Evolutionary conservation across 2,797 vertebrate species (phyloP).

Genomic region (Danio jaintianensis): DNA sequence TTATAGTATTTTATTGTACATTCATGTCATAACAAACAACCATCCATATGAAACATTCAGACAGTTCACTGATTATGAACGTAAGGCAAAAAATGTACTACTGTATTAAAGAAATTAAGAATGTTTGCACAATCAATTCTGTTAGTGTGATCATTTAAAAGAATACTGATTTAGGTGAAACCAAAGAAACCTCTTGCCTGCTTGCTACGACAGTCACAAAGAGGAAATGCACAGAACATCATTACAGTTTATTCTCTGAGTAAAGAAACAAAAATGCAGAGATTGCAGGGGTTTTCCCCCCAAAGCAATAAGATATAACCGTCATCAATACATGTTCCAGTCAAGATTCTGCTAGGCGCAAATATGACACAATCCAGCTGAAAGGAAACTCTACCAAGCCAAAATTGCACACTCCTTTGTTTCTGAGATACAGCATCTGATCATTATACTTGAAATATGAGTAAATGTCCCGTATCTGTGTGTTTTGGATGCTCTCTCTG

Average conservation of each 20-base stretch:
- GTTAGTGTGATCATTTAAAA: not conserved
- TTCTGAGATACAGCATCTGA: not conserved
- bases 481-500: not conserved
- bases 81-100: no score
- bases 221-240: not conserved
- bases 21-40: not conserved
- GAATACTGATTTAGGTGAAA: not conserved
- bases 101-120: no score
- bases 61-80: not conserved
- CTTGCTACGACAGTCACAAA: not conserved
- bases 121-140: not conserved
- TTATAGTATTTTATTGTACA: not conserved
- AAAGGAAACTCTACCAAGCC: constrained; percentile 13
- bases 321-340: not conserved
- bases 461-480: not conserved
- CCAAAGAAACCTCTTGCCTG: not conserved
- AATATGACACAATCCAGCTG: not conserved
- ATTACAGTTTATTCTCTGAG: not conserved
- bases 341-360: not conserved
- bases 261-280: constrained; percentile 8
- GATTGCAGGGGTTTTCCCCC: not conserved
- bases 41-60: not conserved
- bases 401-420: constrained; percentile 16
- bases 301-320: not conserved
- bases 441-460: constrained; percentile 27